These are phyloP conservation scores for Alces alces DNA, from an alignment of 2,113 vertebrate species.

Conservation along the genomic window DNA sequence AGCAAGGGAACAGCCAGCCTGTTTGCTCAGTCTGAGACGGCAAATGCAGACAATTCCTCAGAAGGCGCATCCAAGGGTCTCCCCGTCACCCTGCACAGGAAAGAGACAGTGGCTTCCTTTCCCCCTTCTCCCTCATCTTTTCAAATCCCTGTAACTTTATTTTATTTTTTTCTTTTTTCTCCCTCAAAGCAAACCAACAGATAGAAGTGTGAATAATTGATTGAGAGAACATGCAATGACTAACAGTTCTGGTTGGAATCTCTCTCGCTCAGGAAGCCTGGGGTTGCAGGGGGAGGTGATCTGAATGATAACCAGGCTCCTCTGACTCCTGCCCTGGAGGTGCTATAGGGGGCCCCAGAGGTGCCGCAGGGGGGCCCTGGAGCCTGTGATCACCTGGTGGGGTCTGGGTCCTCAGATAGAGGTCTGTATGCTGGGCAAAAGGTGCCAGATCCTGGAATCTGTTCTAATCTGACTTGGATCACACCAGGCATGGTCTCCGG, in stretches of 20 bases:
- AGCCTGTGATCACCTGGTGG: neutral
- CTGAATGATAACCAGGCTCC: slow-evolving; percentile 43
- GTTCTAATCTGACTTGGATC: neutral
- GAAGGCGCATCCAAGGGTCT: neutral
- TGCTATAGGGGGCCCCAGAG: neutral
- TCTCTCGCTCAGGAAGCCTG: slow-evolving; percentile 67
- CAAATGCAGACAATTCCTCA: neutral
- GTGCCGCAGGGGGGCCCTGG: neutral
- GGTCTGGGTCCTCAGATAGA: neutral
- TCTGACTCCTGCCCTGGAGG: slow-evolving; percentile 2
- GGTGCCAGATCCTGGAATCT: neutral
- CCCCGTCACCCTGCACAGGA: neutral
- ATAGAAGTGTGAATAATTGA: slow-evolving; percentile 78
- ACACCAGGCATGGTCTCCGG: neutral
- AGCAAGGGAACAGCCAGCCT: neutral
- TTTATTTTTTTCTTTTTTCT: neutral
- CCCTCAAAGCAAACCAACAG: slow-evolving; percentile 62
- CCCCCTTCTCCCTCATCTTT: neutral
- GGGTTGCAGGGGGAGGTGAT: slow-evolving; percentile 59
- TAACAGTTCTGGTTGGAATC: slow-evolving; percentile 70
- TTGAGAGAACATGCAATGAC: slow-evolving; percentile 74
- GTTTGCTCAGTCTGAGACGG: neutral
- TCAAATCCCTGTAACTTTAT: neutral
- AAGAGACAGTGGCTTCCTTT: neutral
- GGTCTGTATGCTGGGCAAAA: neutral